Base-by-base conservation (phyloP, 2,888 invertebrate genomes). In the Serripes groenlandicus region DNA sequence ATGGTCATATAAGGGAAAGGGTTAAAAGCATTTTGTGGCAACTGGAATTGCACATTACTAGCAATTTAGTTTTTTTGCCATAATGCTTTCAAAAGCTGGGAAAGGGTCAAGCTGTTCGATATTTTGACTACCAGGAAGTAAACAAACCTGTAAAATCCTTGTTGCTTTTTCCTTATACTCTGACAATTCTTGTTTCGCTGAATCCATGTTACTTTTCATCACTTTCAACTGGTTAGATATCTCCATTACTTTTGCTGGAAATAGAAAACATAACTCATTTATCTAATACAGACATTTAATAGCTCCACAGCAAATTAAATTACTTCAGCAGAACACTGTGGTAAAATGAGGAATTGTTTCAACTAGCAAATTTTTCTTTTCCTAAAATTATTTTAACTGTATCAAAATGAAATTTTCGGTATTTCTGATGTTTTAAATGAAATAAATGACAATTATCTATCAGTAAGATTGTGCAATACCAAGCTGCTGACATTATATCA, bases 81-180 rank as follows among this genome's bases (percentile, higher is more conserved):
- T n/a, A n/a, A n/a, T n/a, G n/a, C n/a, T n/a, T n/a, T n/a, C n/a
- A n/a, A n/a, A n/a, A n/a, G n/a, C n/a, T n/a, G n/a, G n/a, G n/a
- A n/a, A n/a, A n/a, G n/a, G n/a, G n/a, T n/a, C n/a, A n/a, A n/a
- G n/a, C n/a, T n/a, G n/a, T n/a, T n/a, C n/a, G n/a, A n/a, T n/a
- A n/a, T n/a, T n/a, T n/a, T n/a, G n/a, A n/a, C n/a, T n/a, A n/a
- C 49, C 2, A 49, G 21, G 3, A 49, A 49, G 49, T 49, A 49
- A 21, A 49, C 49, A 15, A 49, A 97, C 96, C 93, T 96, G 96
- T 11, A 97, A 94, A 80, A 97, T 97, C 86, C 96, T 96, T 90
- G 97, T 96, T 0, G 97, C 97, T 91, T 97, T 97, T n/a, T 96
- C 96, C 89, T 97, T 96, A 94, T 97, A 97, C 75, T 97, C 97